These are phyloP conservation scores for Dendrocincla fuliginosa DNA, from an alignment of 2,797 vertebrate species.

Conservation along the genomic window DNA sequence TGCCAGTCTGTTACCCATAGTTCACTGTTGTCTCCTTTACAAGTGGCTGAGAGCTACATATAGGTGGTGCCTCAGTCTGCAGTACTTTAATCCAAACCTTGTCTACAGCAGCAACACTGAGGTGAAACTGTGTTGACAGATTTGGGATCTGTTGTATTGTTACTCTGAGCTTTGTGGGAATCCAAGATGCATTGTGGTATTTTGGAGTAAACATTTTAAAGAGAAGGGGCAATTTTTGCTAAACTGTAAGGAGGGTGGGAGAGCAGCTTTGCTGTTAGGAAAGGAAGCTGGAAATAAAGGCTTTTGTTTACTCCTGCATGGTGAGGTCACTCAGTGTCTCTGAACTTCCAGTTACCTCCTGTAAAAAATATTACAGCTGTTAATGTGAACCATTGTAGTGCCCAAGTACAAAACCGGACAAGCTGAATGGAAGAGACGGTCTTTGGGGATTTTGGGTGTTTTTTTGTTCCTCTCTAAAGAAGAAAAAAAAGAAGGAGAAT, in stretches of 20 bases:
- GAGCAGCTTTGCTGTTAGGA: background rate
- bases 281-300: constrained; percentile 24
- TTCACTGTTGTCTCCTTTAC: background rate
- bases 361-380: constrained; percentile 22
- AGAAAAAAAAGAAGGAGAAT: background rate
- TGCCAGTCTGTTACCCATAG: background rate
- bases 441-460: background rate
- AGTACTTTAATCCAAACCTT: background rate
- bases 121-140: background rate
- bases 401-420: background rate
- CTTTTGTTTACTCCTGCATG: constrained; percentile 21
- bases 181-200: background rate
- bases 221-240: background rate
- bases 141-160: background rate
- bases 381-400: background rate
- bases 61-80: fast-evolving
- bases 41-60: background rate
- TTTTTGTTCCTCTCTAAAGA: background rate
- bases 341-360: constrained; percentile 39
- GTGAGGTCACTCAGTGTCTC: constrained; percentile 7
- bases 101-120: background rate
- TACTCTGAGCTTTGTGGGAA: background rate
- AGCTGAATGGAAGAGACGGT: background rate
- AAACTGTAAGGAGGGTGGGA: background rate
- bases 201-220: constrained; percentile 26